Conservation (phyloP, 1,140 invertebrate genomes). For the Sitophilus oryzae region DNA sequence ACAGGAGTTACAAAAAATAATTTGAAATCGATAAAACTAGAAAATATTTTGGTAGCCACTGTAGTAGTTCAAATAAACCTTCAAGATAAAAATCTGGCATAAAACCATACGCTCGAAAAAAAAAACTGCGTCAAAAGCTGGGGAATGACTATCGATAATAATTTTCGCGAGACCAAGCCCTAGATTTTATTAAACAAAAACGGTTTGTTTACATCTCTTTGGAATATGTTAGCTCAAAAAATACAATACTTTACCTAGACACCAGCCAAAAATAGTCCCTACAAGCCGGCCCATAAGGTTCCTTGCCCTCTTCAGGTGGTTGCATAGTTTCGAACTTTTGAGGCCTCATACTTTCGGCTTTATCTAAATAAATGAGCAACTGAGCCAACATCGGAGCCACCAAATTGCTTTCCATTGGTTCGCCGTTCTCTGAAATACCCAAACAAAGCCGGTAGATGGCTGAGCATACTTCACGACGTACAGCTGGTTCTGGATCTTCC, state of each 20-base stretch:
- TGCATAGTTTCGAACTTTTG: slow-evolving; percentile 52
- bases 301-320: slow-evolving; percentile 74
- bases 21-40: no score
- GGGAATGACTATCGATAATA: no score
- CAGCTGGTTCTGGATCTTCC: slow-evolving; percentile 78
- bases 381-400: slow-evolving; percentile 74
- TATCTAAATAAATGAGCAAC: slow-evolving; percentile 70
- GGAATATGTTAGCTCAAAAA: no score
- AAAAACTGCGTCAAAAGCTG: no score
- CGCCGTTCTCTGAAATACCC: slow-evolving; percentile 58
- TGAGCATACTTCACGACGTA: slow-evolving; percentile 81
- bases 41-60: no score
- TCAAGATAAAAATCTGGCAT: no score
- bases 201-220: no score
- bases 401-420: slow-evolving; percentile 51
- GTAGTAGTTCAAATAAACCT: no score
- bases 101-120: no score
- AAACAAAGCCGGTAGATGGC: slow-evolving; percentile 81
- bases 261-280: slow-evolving; percentile 91
- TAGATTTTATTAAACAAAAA: no score
- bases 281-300: slow-evolving; percentile 88
- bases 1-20: no score
- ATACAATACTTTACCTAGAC: slow-evolving; percentile 46
- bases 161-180: no score
- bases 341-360: slow-evolving; percentile 80